Conservation (phyloP, 2,888 invertebrate species). For the Phalangium opilio region DNA sequence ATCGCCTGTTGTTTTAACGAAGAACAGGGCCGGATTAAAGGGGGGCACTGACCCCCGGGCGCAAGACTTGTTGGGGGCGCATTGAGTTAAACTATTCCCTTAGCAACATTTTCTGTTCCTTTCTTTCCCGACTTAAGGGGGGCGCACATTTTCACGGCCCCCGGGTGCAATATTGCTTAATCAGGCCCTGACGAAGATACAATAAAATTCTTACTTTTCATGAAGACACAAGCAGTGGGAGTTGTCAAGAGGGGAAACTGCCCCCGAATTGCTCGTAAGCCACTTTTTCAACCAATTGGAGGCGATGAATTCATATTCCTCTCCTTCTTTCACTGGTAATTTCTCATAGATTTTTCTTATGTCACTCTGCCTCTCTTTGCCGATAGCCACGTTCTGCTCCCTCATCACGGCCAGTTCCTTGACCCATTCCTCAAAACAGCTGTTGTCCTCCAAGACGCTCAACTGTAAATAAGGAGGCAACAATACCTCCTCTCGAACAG, state of each 20-base stretch:
- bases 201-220: background rate
- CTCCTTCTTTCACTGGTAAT: background rate
- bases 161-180: too few relatives aligned
- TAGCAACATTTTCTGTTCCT: too few relatives aligned
- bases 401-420: slow-evolving; percentile 25
- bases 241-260: background rate
- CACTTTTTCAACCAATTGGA: background rate
- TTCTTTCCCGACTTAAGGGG: too few relatives aligned
- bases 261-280: background rate
- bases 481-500: too few relatives aligned
- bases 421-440: slow-evolving; percentile 32
- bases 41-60: too few relatives aligned
- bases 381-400: slow-evolving; percentile 2
- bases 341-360: background rate
- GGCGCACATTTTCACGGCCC: too few relatives aligned
- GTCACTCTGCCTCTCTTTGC: background rate
- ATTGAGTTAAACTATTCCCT: too few relatives aligned
- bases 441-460: slow-evolving; percentile 30
- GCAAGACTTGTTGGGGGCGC: too few relatives aligned
- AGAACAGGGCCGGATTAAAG: too few relatives aligned
- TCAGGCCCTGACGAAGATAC: too few relatives aligned
- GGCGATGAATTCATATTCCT: background rate
- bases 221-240: background rate
- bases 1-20: too few relatives aligned
- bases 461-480: slow-evolving; percentile 25